Evolutionary conservation across 2,888 invertebrate genomes (phyloP).

Genomic region (Amphiduros pacificus): DNA sequence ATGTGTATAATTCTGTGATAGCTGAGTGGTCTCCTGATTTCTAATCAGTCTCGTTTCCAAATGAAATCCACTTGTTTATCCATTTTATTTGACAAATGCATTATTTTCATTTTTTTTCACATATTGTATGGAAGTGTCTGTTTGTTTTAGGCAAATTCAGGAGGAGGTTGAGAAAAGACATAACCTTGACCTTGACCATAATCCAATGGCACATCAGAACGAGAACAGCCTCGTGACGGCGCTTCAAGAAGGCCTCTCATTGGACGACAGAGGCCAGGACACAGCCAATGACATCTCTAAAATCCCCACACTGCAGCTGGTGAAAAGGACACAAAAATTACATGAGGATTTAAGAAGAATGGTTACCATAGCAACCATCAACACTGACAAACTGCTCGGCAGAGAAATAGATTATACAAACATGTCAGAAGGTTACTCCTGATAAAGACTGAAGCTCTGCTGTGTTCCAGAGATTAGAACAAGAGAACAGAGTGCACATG

Average conservation of each 20-base stretch:
- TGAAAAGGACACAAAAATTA: slow-evolving; percentile 38
- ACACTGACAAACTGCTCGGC: slow-evolving; percentile 25
- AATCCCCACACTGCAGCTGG: slow-evolving; percentile 33
- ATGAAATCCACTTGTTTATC: too few relatives aligned
- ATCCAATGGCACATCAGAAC: too few relatives aligned
- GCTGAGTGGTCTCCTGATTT: too few relatives aligned
- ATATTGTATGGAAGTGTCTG: too few relatives aligned
- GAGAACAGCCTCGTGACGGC: too few relatives aligned
- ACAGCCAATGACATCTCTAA: slow-evolving; percentile 26
- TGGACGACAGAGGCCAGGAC: slow-evolving; percentile 20
- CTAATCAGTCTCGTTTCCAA: too few relatives aligned
- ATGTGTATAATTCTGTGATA: too few relatives aligned
- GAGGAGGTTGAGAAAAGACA: neutral
- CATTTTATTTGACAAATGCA: too few relatives aligned
- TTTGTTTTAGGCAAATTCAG: neutral
- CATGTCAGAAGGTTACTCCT: neutral
- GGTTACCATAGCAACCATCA: slow-evolving; percentile 27
- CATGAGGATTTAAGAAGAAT: slow-evolving; percentile 33
- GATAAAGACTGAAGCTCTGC: too few relatives aligned
- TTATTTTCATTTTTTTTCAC: too few relatives aligned
- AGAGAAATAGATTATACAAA: neutral
- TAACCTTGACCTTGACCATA: neutral
- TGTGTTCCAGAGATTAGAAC: too few relatives aligned
- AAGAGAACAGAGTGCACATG: too few relatives aligned
- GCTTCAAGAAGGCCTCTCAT: neutral